Evolutionary conservation across 1,140 invertebrate species (phyloP).

Genomic region (Chymomyza costata): DNA sequence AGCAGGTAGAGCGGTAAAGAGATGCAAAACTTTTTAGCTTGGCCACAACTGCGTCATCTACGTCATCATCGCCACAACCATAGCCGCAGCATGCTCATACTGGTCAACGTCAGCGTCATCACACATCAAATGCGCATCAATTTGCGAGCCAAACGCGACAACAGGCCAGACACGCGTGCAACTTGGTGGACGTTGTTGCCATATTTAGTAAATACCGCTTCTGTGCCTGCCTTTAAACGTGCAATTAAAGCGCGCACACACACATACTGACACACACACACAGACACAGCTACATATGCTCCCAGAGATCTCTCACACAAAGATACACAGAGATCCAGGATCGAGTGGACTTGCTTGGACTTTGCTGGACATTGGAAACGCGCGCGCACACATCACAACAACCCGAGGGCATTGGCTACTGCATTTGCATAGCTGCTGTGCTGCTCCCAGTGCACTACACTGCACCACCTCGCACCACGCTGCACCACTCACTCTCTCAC

Average conservation of each 20-base stretch:
- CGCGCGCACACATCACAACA: slow-evolving; percentile 69
- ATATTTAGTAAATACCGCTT: slow-evolving; percentile 73
- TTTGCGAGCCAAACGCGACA: slow-evolving; percentile 55
- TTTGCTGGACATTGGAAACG: slow-evolving; percentile 35
- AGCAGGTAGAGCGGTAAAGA: background rate
- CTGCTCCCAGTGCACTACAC: no score
- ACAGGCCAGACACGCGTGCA: slow-evolving; percentile 62
- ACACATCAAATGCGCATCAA: slow-evolving; percentile 67
- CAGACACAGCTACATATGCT: background rate
- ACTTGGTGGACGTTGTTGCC: slow-evolving; percentile 45
- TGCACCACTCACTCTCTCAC: background rate
- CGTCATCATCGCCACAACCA: slow-evolving; percentile 6
- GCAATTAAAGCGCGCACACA: slow-evolving; percentile 62
- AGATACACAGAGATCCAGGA: slow-evolving; percentile 5
- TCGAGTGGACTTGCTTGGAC: slow-evolving; percentile 10
- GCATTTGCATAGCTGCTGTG: slow-evolving; percentile 71
- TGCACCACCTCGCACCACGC: slow-evolving; percentile 20
- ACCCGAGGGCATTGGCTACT: slow-evolving; percentile 74
- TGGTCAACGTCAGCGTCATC: slow-evolving; percentile 27
- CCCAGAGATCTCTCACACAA: background rate
- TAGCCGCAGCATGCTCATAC: no score
- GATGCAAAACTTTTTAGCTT: background rate
- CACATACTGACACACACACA: slow-evolving; percentile 19
- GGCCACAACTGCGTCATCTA: slow-evolving; percentile 24
- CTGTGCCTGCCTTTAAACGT: slow-evolving; percentile 70